Conservation (phyloP, 2,888 invertebrate species). For the Bellardia pandia region DNA sequence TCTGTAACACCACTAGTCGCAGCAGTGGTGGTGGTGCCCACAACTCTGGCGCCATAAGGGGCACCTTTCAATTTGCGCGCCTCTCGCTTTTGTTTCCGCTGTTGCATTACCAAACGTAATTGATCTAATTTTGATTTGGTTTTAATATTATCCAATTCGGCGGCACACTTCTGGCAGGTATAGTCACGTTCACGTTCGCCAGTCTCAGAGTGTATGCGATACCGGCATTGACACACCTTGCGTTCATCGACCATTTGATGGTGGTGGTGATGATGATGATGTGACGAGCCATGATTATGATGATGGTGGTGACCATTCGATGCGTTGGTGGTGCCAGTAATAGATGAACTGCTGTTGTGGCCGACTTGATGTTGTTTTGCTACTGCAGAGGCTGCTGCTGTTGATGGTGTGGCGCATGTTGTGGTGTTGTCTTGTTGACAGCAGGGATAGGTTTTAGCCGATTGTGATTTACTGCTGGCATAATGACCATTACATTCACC, state of each 20-base stretch:
- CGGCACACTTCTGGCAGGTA: constrained; percentile 84
- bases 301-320: constrained; percentile 60
- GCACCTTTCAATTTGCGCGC: constrained; percentile 89
- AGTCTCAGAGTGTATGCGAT: constrained; percentile 73
- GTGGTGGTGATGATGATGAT: constrained; percentile 50
- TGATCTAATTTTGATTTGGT: constrained; percentile 95
- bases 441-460: constrained; percentile 69
- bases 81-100: constrained; percentile 92
- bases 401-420: constrained; percentile 49
- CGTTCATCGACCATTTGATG: constrained; percentile 73
- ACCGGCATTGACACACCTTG: constrained; percentile 79
- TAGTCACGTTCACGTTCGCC: constrained; percentile 78
- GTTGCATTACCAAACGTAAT: constrained; percentile 94
- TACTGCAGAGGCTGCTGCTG: constrained; percentile 58
- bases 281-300: constrained; percentile 67
- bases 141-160: constrained; percentile 90
- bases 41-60: constrained; percentile 85
- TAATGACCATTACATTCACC: constrained; percentile 80
- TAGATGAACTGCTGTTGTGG: constrained; percentile 34
- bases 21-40: constrained; percentile 73
- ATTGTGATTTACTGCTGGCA: constrained; percentile 71
- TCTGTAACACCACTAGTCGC: constrained; percentile 69
- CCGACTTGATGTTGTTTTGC: constrained; percentile 52
- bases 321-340: constrained; percentile 53
- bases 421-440: constrained; percentile 63